Evolutionary conservation across 1,140 invertebrate genomes (phyloP).

Genomic region (Wasmannia auropunctata): DNA sequence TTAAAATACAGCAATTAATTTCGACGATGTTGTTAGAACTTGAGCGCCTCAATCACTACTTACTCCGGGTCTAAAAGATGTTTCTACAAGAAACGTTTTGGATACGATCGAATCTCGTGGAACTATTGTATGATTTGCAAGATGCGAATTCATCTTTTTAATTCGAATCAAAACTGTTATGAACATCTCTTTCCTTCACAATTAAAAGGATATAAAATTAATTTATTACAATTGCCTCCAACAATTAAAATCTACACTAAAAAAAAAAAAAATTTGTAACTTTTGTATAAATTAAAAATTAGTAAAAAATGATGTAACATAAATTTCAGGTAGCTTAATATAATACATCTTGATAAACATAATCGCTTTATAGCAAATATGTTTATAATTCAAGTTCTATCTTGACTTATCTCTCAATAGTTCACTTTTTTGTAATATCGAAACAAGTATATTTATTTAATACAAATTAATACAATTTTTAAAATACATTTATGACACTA

Average conservation of each 20-base stretch:
- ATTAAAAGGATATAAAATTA: neutral
- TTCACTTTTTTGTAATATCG: neutral
- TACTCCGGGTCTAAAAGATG: constrained; percentile 71
- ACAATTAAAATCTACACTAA: neutral
- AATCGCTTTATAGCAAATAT: neutral
- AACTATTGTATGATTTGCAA: neutral
- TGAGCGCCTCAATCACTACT: constrained; percentile 68
- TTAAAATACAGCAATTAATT: constrained; percentile 58
- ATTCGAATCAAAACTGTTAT: neutral
- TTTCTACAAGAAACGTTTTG: constrained; percentile 59
- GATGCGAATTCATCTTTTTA: neutral
- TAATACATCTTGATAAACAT: neutral
- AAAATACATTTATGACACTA: no score
- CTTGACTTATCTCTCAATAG: neutral
- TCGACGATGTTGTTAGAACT: neutral
- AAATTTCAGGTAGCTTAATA: constrained; percentile 1
- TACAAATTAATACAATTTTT: no score
- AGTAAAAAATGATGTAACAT: neutral
- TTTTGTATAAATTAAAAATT: neutral
- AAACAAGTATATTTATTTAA: neutral
- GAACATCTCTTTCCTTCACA: neutral
- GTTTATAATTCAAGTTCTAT: neutral
- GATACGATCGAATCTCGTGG: neutral
- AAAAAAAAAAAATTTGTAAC: neutral
- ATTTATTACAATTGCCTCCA: constrained; percentile 5